Evolutionary conservation across 2,888 invertebrate genomes (phyloP).

Genomic region (Patella caerulea): DNA sequence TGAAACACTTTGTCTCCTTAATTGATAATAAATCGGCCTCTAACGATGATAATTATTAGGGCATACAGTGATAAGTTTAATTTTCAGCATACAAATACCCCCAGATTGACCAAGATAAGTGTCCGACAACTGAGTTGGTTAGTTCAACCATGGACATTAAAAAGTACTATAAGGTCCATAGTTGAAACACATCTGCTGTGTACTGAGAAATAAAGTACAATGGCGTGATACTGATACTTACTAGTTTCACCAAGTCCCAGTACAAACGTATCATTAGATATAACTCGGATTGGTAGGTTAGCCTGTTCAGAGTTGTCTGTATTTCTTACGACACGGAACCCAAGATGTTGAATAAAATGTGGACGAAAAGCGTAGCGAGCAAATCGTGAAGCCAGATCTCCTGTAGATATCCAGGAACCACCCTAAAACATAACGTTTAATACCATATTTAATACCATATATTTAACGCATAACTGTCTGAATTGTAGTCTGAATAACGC

Average conservation of each 20-base stretch:
- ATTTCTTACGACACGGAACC: constrained; percentile 65
- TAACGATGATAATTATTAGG: too few relatives aligned
- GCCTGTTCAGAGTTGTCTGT: constrained; percentile 29
- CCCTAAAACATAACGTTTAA: constrained; percentile 50
- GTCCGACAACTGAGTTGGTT: too few relatives aligned
- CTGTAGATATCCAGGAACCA: constrained; percentile 69
- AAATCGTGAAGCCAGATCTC: constrained; percentile 67
- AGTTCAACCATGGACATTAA: neutral
- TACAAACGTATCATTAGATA: constrained; percentile 56
- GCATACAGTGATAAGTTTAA: too few relatives aligned
- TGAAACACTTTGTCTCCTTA: too few relatives aligned
- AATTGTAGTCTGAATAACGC: neutral
- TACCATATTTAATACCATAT: too few relatives aligned
- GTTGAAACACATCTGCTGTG: neutral
- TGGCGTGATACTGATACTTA: constrained; percentile 28
- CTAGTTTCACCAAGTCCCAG: constrained; percentile 53
- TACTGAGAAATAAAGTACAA: neutral
- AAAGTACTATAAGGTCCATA: neutral
- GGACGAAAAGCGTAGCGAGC: constrained; percentile 67
- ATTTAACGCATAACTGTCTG: too few relatives aligned
- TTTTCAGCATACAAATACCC: too few relatives aligned
- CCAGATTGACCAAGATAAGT: too few relatives aligned
- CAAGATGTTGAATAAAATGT: constrained; percentile 69
- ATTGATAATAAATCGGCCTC: too few relatives aligned
- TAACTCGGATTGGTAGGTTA: constrained; percentile 52